These are phyloP conservation scores for Nasonovia ribisnigri DNA, from an alignment of 2,888 invertebrate species.

Conservation along the genomic window DNA sequence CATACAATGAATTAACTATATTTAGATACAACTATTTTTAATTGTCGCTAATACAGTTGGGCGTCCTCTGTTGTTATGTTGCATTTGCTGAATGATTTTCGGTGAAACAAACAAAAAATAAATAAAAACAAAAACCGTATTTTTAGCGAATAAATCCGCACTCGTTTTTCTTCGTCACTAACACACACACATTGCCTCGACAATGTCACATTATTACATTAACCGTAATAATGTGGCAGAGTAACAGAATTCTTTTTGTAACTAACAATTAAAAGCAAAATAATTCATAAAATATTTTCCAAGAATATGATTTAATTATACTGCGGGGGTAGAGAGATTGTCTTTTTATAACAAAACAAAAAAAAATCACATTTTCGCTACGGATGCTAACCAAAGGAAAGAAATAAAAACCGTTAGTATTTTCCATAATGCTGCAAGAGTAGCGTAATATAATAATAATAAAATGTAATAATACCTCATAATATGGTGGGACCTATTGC, in stretches of 20 bases:
- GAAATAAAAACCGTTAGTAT: neutral
- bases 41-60: constrained; percentile 32
- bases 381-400: constrained; percentile 15
- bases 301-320: constrained; percentile 20
- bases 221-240: constrained; percentile 40
- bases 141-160: constrained; percentile 47
- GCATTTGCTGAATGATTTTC: constrained; percentile 40
- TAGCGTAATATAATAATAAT: neutral
- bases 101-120: neutral
- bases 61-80: constrained; percentile 37
- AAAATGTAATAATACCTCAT: neutral
- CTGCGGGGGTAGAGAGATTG: constrained; percentile 13
- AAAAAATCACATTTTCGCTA: neutral
- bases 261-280: constrained; percentile 32
- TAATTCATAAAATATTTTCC: neutral
- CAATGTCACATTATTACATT: constrained; percentile 44
- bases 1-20: constrained; percentile 37
- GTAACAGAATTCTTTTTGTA: constrained; percentile 5
- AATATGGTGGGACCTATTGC: neutral
- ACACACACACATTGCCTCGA: neutral
- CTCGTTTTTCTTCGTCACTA: neutral
- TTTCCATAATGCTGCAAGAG: neutral
- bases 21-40: constrained; percentile 57
- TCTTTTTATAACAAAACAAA: neutral
- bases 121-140: constrained; percentile 50